Evolutionary conservation across 2,113 vertebrate species (phyloP).

Genomic region (Zosterops borbonicus): DNA sequence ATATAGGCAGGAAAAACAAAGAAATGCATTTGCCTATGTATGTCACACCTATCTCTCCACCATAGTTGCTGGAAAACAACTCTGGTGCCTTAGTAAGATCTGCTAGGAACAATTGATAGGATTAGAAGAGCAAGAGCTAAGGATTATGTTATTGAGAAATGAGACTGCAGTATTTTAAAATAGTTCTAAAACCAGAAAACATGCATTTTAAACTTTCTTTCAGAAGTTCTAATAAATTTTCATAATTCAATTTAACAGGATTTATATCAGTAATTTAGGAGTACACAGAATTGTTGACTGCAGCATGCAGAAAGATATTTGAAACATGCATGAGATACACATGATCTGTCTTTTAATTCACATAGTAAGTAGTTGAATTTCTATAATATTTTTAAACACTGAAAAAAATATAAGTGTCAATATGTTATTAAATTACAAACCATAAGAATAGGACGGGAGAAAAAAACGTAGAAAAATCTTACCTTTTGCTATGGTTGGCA

Average conservation of each 20-base stretch:
- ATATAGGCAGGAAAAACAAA: not conserved
- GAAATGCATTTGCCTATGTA: not conserved
- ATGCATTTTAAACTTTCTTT: not conserved
- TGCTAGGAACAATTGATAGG: not conserved
- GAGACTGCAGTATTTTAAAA: not conserved
- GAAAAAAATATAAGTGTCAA: not conserved
- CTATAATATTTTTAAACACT: not conserved
- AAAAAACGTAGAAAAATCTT: not conserved
- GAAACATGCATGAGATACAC: not conserved
- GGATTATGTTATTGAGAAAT: not conserved
- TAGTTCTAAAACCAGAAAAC: not conserved
- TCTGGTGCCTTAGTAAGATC: conserved; percentile 28
- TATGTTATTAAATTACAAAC: not conserved
- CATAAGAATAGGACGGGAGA: not conserved
- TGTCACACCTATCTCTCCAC: not conserved
- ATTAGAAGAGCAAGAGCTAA: not conserved
- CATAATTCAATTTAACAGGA: not conserved
- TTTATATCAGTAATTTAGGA: not conserved
- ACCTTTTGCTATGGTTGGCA: conserved; percentile 93
- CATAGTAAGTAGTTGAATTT: not conserved
- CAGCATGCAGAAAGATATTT: not conserved
- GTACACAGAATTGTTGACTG: not conserved
- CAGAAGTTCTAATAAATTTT: not conserved
- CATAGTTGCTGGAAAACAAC: conserved; percentile 14
- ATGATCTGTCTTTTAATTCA: not conserved